These are phyloP conservation scores for Colistium nudipinnis DNA, from an alignment of 2,113 vertebrate species.

Conservation along the genomic window DNA sequence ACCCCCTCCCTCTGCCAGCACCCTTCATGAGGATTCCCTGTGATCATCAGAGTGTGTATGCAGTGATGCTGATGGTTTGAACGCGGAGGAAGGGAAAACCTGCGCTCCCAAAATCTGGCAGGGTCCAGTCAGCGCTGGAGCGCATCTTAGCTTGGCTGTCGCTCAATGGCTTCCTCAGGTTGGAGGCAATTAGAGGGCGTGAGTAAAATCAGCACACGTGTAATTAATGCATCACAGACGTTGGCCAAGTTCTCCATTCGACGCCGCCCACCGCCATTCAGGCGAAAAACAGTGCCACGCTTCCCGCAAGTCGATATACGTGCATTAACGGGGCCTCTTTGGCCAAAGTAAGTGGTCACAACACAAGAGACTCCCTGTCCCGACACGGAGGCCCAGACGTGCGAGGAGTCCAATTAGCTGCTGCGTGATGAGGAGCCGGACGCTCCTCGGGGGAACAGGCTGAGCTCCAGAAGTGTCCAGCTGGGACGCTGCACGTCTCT, in stretches of 20 bases:
- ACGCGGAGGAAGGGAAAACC: conserved; percentile 18
- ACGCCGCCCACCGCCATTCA: no score
- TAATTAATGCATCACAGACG: not conserved
- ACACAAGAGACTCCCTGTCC: conserved; percentile 26
- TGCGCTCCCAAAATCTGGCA: conserved; percentile 33
- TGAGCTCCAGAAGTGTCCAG: conserved; percentile 35
- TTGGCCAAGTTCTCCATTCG: no score
- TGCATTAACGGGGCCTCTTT: conserved; percentile 18
- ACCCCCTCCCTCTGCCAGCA: conserved; percentile 33
- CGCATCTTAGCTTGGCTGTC: not conserved
- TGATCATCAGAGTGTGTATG: conserved; percentile 53
- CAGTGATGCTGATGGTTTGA: conserved; percentile 53
- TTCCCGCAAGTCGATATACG: conserved; percentile 12
- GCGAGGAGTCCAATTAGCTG: conserved; percentile 50
- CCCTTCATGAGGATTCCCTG: conserved; percentile 46
- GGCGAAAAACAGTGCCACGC: not conserved
- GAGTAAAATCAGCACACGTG: no score
- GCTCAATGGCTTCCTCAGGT: not conserved
- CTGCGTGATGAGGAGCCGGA: conserved; percentile 38
- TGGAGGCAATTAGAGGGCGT: no score
- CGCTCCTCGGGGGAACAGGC: conserved; percentile 28
- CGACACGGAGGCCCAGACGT: conserved; percentile 35
- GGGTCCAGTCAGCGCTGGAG: conserved; percentile 9
- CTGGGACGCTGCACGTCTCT: conserved; percentile 15
- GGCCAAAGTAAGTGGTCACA: conserved; percentile 15